Percentiles rank a stretch among this genome's conserved stretches.
Conservation (phyloP, 2,888 invertebrate species). For the Ectemnius continuus region DNA sequence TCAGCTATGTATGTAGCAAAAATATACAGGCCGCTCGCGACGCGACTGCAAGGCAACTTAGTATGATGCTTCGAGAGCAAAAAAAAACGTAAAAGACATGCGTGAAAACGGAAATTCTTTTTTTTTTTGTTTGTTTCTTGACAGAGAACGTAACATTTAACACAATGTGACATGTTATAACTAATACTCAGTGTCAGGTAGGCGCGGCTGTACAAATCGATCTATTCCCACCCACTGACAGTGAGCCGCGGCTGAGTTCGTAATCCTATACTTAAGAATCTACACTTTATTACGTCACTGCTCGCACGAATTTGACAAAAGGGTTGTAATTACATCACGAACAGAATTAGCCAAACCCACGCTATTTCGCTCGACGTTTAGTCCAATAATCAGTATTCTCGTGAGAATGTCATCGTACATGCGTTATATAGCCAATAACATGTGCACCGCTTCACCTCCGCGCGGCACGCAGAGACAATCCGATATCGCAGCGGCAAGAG, state of each 20-base stretch:
- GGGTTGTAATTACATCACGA: slow-evolving; percentile 50
- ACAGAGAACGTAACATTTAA: slow-evolving; percentile 59
- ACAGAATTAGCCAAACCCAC: slow-evolving; percentile 50
- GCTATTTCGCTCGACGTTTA: slow-evolving; percentile 49
- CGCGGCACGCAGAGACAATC: slow-evolving; percentile 26
- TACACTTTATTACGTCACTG: slow-evolving; percentile 56
- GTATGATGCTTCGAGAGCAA: slow-evolving; percentile 38
- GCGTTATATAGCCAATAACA: slow-evolving; percentile 52
- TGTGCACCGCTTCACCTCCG: slow-evolving; percentile 58
- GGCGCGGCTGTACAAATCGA: slow-evolving; percentile 60
- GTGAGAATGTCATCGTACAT: slow-evolving; percentile 47
- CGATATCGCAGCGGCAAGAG: background rate
- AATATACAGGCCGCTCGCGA: slow-evolving; percentile 55
- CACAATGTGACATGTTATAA: slow-evolving; percentile 46
- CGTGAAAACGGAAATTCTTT: slow-evolving; percentile 32
- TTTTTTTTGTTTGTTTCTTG: slow-evolving; percentile 21
- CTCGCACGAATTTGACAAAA: slow-evolving; percentile 55
- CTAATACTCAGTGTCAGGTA: slow-evolving; percentile 50
- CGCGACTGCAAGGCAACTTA: slow-evolving; percentile 33
- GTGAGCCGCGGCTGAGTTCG: slow-evolving; percentile 48
- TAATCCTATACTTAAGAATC: slow-evolving; percentile 55
- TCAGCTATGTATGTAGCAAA: slow-evolving; percentile 62
- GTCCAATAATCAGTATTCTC: slow-evolving; percentile 51
- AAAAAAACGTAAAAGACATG: slow-evolving; percentile 51
- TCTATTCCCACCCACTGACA: slow-evolving; percentile 47